Evolutionary conservation across 2,888 invertebrate species (phyloP).

Genomic region (Apantesis nais): DNA sequence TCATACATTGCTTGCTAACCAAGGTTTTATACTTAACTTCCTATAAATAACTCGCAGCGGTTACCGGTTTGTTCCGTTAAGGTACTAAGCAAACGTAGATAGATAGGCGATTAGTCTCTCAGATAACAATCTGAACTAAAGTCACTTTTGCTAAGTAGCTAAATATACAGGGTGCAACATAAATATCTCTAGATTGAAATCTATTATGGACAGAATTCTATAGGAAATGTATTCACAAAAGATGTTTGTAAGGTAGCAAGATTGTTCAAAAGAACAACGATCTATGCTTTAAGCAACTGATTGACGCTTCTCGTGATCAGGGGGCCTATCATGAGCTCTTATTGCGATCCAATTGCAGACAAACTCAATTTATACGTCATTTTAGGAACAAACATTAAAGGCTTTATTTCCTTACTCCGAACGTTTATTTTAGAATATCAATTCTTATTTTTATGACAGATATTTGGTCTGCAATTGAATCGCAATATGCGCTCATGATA

Average conservation of each 20-base stretch:
- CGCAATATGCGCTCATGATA: too few species aligned
- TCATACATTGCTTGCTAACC: slow-evolving; percentile 64
- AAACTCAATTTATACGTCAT: too few species aligned
- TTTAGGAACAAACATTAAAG: too few species aligned
- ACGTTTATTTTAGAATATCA: too few species aligned
- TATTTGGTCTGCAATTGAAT: too few species aligned
- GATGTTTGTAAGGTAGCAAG: background rate
- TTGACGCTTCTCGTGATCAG: too few species aligned
- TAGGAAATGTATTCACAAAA: background rate
- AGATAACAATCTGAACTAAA: slow-evolving; percentile 64
- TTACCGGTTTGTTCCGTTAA: slow-evolving; percentile 61
- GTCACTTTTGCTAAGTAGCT: slow-evolving; percentile 47
- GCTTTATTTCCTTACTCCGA: too few species aligned
- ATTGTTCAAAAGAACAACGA: background rate
- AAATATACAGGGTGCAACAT: slow-evolving; percentile 41
- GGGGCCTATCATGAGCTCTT: too few species aligned
- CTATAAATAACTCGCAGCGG: slow-evolving; percentile 54
- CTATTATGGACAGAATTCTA: slow-evolving; percentile 7
- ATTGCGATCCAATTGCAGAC: too few species aligned
- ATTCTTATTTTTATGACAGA: too few species aligned
- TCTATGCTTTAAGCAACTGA: background rate
- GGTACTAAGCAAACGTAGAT: slow-evolving; percentile 60
- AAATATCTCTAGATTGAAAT: slow-evolving; percentile 9
- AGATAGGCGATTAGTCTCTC: slow-evolving; percentile 69
- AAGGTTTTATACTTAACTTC: slow-evolving; percentile 66